phyloP scores from a whole-genome alignment of 2,797 vertebrate genomes.

The Falco naumanni region DNA sequence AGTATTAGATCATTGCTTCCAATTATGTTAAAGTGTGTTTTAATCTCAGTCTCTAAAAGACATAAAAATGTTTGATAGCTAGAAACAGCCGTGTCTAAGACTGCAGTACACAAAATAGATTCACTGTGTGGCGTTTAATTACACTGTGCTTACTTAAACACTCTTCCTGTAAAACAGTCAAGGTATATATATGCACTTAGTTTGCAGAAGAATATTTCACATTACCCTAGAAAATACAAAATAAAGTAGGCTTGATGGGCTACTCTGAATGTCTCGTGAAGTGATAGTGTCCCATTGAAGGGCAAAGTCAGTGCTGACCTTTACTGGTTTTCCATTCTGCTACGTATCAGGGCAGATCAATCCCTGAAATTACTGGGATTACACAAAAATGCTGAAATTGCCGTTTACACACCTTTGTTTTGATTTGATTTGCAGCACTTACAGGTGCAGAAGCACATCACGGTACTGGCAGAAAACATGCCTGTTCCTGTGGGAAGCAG shows the following conservation, averaged over 20 bases:
- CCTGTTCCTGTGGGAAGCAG: neutral
- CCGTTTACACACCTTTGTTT: neutral
- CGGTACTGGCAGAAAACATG: neutral
- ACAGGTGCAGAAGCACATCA: neutral
- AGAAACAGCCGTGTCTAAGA: conserved; percentile 12
- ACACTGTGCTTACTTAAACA: neutral
- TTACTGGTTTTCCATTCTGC: too few species aligned
- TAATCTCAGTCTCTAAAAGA: conserved; percentile 35
- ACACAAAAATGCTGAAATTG: neutral
- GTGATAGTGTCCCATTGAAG: neutral
- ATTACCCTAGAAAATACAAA: neutral
- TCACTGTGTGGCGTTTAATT: conserved; percentile 42
- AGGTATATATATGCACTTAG: neutral
- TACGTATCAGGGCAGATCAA: too few species aligned
- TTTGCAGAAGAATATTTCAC: neutral
- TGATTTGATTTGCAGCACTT: neutral
- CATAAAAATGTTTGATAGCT: conserved; percentile 51
- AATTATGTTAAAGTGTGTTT: conserved; percentile 50
- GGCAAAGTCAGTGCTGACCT: neutral
- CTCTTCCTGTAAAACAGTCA: conserved; percentile 15
- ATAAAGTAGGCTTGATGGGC: neutral
- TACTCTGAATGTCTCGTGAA: neutral
- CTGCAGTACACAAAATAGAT: conserved; percentile 33
- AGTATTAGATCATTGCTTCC: conserved; percentile 41
- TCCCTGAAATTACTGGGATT: neutral